Conservation (phyloP, 2,797 vertebrate genomes). For the Tamandua tetradactyla region DNA sequence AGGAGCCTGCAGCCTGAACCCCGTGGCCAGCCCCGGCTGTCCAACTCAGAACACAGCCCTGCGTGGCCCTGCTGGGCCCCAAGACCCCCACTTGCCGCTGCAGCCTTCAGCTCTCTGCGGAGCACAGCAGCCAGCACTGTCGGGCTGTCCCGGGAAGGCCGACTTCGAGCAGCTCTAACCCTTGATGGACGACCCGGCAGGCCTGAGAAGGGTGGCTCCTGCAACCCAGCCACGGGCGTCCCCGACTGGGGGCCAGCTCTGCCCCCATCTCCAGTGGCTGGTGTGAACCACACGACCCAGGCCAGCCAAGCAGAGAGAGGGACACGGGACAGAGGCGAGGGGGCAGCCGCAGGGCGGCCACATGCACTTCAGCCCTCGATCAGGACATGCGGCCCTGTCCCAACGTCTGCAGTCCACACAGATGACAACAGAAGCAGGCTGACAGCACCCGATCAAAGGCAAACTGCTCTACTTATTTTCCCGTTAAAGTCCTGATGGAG, state of each 20-base stretch:
- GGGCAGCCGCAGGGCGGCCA: neutral
- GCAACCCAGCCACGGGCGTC: neutral
- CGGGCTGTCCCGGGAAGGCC: neutral
- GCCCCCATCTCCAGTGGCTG: neutral
- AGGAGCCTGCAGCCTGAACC: slow-evolving; percentile 27
- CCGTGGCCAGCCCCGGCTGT: slow-evolving; percentile 38
- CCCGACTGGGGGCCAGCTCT: neutral
- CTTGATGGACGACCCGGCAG: neutral
- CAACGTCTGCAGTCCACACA: too few species aligned
- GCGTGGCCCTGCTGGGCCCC: neutral
- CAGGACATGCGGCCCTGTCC: too few species aligned
- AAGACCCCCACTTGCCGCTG: neutral
- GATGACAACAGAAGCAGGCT: neutral
- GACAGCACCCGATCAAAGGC: neutral
- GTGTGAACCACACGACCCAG: neutral
- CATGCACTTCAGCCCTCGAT: neutral
- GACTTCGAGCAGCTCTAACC: neutral
- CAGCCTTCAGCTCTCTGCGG: neutral
- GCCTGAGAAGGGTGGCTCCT: neutral
- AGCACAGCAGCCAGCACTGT: neutral
- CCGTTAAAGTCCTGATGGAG: neutral
- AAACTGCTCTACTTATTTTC: neutral
- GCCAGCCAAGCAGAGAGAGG: neutral
- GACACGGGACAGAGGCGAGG: too few species aligned
- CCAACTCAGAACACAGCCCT: slow-evolving; percentile 24